Evolutionary conservation across 1,140 invertebrate genomes (phyloP).

Genomic region (Lysiphlebus fabarum): DNA sequence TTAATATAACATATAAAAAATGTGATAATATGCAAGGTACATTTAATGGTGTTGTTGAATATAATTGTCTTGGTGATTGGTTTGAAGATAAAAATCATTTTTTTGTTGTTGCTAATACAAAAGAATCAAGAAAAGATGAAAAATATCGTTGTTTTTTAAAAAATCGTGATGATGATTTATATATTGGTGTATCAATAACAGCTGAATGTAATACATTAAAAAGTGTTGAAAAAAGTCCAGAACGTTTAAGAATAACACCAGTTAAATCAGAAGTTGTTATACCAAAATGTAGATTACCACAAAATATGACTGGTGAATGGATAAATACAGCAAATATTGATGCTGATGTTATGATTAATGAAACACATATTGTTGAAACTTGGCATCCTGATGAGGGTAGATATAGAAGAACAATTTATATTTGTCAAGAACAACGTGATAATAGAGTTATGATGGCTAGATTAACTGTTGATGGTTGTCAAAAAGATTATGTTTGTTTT

Average conservation of each 20-base stretch:
- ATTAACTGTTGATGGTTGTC: conserved; percentile 94
- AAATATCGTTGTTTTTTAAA: conserved; percentile 90
- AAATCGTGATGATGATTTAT: conserved; percentile 90
- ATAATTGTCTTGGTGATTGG: conserved; percentile 92
- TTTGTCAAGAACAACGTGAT: conserved; percentile 87
- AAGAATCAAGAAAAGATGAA: conserved; percentile 90
- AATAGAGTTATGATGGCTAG: conserved; percentile 91
- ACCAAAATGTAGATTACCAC: conserved; percentile 85
- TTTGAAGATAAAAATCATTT: conserved; percentile 93
- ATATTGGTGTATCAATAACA: conserved; percentile 86
- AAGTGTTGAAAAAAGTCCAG: conserved; percentile 89
- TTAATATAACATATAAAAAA: conserved; percentile 89
- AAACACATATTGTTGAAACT: conserved; percentile 93
- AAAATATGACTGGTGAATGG: conserved; percentile 93
- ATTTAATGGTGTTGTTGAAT: conserved; percentile 88
- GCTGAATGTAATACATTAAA: conserved; percentile 89
- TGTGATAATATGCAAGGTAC: conserved; percentile 83
- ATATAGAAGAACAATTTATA: conserved; percentile 85
- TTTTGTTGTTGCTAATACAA: conserved; percentile 91
- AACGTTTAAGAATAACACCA: conserved; percentile 82
- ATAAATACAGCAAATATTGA: conserved; percentile 96
- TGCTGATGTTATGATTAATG: conserved; percentile 89
- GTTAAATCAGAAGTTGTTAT: conserved; percentile 84
- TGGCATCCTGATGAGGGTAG: conserved; percentile 88
- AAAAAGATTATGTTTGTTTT: conserved; percentile 96